Base-by-base conservation (phyloP, 2,797 vertebrate species). In the Esox masquinongy region DNA sequence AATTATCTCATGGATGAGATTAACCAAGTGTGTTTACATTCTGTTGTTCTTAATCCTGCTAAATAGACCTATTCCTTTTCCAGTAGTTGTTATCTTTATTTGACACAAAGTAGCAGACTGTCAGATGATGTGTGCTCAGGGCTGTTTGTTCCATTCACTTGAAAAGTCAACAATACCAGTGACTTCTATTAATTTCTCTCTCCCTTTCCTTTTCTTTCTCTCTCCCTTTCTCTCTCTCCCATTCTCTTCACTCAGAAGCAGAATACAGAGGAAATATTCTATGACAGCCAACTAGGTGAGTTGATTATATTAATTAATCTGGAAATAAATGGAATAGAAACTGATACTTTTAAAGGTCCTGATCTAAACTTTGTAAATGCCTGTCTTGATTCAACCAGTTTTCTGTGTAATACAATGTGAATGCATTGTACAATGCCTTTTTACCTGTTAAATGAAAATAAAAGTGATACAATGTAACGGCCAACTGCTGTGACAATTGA, bases 251-350 rank as follows among this genome's bases (percentile, higher is more conserved):
- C 91, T 79, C 90, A 95, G 94, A 91, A 82, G 78, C 86, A 85
- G 72, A 84, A 90, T 76, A 82, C 87, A 82, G 84, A 84, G 74
- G 81, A 84, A 19, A 88, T 73, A 83, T 79, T 80, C 77, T 84
- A 88, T 80, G 87, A 88, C 87, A 92, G 86, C 79, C 91, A 87
- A 31, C 90, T 94, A 50, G 80, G 94, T 95, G 82, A 94, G 94
- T 92, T 11, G 4, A 59, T 70, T 75, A 53, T n/a, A 59, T 12
- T 56, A 3, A 17, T 76, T 26, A 11, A 26, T 22, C 56, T 26
- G 22, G 56, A 61, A 24, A 61, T 24, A 12, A 47, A 12, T 61
- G 5, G n/a, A 24, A 61, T 61, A 61, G 56, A 24, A 61, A 24
- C n/a, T 19, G 8, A 19, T 5, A 53, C 51, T 22, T 7, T 56